These are phyloP conservation scores for Sarcoramphus papa DNA, from an alignment of 2,797 vertebrate genomes.

Conservation along the genomic window DNA sequence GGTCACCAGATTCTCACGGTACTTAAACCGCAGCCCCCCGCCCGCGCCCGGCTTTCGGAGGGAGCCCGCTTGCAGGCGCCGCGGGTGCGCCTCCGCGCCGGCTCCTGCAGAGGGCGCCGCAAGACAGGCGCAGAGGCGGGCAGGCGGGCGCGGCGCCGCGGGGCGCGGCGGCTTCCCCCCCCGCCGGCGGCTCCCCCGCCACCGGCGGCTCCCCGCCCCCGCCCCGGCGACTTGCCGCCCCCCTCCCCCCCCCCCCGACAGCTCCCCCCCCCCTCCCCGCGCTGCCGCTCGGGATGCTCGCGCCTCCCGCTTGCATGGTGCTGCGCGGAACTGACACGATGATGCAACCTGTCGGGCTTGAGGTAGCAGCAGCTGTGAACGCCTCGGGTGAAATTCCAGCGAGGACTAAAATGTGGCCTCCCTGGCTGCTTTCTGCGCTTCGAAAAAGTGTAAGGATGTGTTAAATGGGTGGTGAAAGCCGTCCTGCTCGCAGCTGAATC, in stretches of 20 bases:
- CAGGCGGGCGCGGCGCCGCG: background rate
- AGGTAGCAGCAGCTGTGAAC: background rate
- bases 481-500: background rate
- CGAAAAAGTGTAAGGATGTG: background rate
- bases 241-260: too few species aligned
- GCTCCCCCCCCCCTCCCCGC: too few species aligned
- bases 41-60: background rate
- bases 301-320: background rate
- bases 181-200: background rate
- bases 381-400: background rate
- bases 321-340: background rate
- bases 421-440: background rate
- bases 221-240: too few species aligned
- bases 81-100: background rate
- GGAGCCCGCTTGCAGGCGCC: background rate
- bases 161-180: too few species aligned
- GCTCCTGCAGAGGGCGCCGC: slow-evolving; percentile 65
- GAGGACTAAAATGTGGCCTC: background rate
- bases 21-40: accelerated
- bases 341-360: background rate
- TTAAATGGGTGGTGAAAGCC: background rate
- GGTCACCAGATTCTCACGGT: accelerated
- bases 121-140: slow-evolving; percentile 34
- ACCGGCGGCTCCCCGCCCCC: background rate
- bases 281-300: background rate